Evolutionary conservation across 2,113 vertebrate genomes (phyloP).

Genomic region (Gobiocypris rarus): DNA sequence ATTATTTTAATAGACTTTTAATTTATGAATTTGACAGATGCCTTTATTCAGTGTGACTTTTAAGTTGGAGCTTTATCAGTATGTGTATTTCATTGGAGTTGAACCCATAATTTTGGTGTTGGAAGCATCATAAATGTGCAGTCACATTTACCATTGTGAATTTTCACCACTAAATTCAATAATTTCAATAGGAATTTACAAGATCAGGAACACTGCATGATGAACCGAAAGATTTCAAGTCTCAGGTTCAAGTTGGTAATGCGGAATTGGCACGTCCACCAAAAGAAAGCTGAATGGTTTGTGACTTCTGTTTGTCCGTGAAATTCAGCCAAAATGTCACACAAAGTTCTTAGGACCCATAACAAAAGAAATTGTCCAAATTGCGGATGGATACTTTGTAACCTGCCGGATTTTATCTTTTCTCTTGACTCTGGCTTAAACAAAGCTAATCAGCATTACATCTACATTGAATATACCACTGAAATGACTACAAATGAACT

Average conservation of each 20-base stretch:
- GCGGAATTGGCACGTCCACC: too few species aligned
- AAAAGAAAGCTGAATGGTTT: too few species aligned
- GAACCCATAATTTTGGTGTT: background rate
- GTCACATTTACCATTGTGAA: too few species aligned
- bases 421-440: background rate
- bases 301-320: too few species aligned
- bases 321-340: too few species aligned
- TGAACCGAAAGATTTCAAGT: background rate
- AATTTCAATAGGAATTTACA: background rate
- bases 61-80: background rate
- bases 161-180: background rate
- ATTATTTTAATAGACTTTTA: background rate
- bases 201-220: background rate
- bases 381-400: background rate
- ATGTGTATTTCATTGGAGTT: background rate
- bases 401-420: background rate
- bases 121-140: background rate
- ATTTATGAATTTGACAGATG: background rate
- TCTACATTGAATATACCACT: background rate
- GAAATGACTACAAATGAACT: slow-evolving; percentile 14
- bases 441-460: background rate
- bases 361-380: slow-evolving; percentile 5
- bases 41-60: background rate
- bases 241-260: too few species aligned
- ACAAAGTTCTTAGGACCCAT: background rate